A percentile compares a stretch with the other conserved stretches of the same genome.
These are phyloP conservation scores for Tetrax tetrax DNA, from an alignment of 2,113 vertebrate species.

Conservation along the genomic window DNA sequence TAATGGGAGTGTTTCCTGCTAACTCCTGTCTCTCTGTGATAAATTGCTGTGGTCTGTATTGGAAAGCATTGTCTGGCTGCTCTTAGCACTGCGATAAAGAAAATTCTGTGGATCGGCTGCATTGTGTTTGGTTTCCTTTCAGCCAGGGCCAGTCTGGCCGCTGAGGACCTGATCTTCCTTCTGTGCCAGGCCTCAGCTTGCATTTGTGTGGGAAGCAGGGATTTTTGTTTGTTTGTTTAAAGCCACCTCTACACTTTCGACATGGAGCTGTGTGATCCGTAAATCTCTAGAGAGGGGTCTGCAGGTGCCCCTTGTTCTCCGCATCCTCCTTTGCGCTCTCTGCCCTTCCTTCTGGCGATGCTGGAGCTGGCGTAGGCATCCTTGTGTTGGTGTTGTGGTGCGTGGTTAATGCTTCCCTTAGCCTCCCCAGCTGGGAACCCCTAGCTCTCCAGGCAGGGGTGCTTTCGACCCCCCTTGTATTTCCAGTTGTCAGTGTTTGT, in stretches of 20 bases:
- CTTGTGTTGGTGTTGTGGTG: neutral
- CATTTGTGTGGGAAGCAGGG: neutral
- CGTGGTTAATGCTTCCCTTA: neutral
- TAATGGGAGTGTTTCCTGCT: conserved; percentile 50
- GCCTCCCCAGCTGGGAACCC: neutral
- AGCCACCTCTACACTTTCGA: neutral
- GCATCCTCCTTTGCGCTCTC: neutral
- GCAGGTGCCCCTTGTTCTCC: neutral
- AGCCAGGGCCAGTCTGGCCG: neutral
- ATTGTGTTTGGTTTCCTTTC: conserved; percentile 63
- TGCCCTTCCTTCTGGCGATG: neutral
- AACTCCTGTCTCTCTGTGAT: conserved; percentile 19
- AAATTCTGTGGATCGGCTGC: neutral
- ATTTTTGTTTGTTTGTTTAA: neutral
- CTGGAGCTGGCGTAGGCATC: neutral
- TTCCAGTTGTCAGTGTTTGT: neutral
- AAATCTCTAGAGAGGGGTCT: neutral
- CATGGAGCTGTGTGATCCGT: neutral
- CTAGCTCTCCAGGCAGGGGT: neutral
- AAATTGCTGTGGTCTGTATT: conserved; percentile 19
- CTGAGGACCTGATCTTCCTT: conserved; percentile 21
- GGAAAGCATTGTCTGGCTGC: conserved; percentile 30
- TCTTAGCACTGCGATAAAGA: neutral
- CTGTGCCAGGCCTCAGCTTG: neutral
- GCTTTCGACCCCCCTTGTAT: neutral